These are phyloP conservation scores for Sciurus niger DNA, from an alignment of 2,113 vertebrate species.

Conservation along the genomic window DNA sequence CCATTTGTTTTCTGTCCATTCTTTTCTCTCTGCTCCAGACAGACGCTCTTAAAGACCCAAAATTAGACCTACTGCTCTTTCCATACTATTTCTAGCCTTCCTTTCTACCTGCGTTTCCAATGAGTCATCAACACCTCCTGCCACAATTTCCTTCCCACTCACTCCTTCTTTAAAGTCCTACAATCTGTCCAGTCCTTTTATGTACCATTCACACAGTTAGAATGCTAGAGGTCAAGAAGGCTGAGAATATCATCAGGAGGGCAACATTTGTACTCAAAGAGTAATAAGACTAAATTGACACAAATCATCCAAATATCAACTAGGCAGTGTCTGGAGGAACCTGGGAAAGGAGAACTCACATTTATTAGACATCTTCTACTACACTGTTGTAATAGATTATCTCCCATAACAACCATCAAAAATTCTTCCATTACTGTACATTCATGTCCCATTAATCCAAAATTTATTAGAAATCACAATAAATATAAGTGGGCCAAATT, in stretches of 20 bases:
- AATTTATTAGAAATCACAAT: conserved; percentile 20
- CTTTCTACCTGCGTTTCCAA: conserved; percentile 19
- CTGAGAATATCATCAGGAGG: neutral
- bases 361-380: neutral
- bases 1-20: neutral
- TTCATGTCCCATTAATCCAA: neutral
- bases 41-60: neutral
- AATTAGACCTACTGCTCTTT: conserved; percentile 28
- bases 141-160: conserved; percentile 57
- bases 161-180: neutral
- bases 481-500: conserved; percentile 35
- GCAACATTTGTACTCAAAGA: neutral
- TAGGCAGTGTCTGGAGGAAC: neutral
- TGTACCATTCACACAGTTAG: neutral
- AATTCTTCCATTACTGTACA: neutral
- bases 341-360: neutral
- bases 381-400: neutral
- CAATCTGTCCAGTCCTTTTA: neutral
- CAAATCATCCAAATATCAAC: neutral
- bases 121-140: conserved; percentile 22
- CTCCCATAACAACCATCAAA: neutral
- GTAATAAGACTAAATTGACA: conserved; percentile 18
- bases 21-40: neutral
- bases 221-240: neutral
- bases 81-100: conserved; percentile 11